Evolutionary conservation across 1,140 invertebrate species (phyloP).

Genomic region (Aphidius ervi): DNA sequence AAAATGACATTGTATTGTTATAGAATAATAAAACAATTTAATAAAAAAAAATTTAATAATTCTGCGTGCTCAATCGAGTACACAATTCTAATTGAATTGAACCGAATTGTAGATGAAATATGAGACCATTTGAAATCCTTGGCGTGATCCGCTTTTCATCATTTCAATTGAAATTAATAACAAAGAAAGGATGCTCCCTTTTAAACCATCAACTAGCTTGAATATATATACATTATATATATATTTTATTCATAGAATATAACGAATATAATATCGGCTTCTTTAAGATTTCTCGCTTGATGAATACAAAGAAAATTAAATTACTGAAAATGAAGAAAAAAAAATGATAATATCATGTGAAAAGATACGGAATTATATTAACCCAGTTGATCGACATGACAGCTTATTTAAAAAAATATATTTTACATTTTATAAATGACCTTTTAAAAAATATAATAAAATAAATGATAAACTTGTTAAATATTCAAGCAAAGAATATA

Average conservation of each 20-base stretch:
- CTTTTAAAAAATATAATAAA: too few species aligned
- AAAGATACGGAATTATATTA: too few species aligned
- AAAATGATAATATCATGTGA: too few species aligned
- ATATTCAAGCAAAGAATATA: too few species aligned
- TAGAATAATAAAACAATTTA: too few species aligned
- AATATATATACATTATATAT: background rate
- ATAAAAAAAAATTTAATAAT: conserved; percentile 8
- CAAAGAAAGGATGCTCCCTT: background rate
- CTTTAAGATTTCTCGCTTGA: background rate
- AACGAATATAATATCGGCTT: background rate
- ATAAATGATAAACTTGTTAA: too few species aligned
- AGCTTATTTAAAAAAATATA: too few species aligned
- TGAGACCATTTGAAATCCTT: background rate
- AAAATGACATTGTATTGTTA: too few species aligned
- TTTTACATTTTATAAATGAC: too few species aligned
- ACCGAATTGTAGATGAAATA: background rate
- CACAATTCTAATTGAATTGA: conserved; percentile 14
- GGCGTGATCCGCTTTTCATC: conserved; percentile 12
- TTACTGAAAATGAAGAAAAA: too few species aligned
- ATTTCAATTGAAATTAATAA: background rate
- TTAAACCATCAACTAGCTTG: background rate
- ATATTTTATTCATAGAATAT: background rate
- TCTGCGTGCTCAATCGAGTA: conserved; percentile 4
- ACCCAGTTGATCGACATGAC: too few species aligned
- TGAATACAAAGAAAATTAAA: too few species aligned